Conservation (phyloP, 2,888 invertebrate genomes). For the Tachina lurida region DNA sequence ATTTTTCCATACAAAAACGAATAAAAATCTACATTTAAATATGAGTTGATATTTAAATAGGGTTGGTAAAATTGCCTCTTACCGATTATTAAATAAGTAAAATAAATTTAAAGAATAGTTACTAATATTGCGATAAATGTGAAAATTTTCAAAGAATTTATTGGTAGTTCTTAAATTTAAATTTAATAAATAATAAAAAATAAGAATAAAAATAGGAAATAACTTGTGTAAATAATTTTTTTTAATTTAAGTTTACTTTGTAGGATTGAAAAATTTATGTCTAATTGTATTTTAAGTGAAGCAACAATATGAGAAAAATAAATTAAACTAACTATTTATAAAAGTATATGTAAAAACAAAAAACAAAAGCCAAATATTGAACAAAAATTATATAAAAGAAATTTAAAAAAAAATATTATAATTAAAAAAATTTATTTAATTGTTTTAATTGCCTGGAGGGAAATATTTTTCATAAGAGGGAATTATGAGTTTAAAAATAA, state of each 20-base stretch:
- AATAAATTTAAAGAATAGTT: constrained; percentile 34
- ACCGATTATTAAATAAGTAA: background rate
- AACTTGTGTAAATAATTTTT: constrained; percentile 56
- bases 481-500: background rate
- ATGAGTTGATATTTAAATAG: too few species aligned
- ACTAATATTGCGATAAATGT: constrained; percentile 46
- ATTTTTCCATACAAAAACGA: too few species aligned
- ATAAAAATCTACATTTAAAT: too few species aligned
- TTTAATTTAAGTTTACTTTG: constrained; percentile 57
- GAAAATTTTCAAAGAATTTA: constrained; percentile 46
- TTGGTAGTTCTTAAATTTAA: constrained; percentile 40
- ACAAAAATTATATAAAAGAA: constrained; percentile 59
- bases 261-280: constrained; percentile 54
- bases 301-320: constrained; percentile 34
- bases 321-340: constrained; percentile 57
- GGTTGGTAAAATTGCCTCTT: too few species aligned
- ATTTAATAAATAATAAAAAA: constrained; percentile 17
- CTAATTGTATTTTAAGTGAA: constrained; percentile 61
- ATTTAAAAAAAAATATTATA: constrained; percentile 24
- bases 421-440: constrained; percentile 14
- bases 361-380: constrained; percentile 67
- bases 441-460: constrained; percentile 19
- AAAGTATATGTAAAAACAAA: constrained; percentile 43
- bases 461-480: background rate
- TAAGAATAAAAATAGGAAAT: constrained; percentile 23